These are phyloP conservation scores for Anomalospiza imberbis DNA, from an alignment of 2,797 vertebrate genomes.

Conservation along the genomic window DNA sequence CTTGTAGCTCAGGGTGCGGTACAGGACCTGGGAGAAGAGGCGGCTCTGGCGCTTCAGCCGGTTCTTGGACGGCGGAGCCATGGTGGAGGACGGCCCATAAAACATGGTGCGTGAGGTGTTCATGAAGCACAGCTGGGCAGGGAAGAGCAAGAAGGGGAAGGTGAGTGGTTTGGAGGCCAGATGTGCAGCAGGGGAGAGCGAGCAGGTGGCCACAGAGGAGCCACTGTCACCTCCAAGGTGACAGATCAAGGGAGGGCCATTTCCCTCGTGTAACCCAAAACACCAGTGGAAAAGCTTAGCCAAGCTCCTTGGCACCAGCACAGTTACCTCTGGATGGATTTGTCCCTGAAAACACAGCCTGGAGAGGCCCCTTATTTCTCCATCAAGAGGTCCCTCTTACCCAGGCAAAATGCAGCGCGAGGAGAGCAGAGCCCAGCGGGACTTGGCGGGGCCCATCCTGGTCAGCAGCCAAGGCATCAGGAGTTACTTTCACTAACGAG, in stretches of 20 bases:
- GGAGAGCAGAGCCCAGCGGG: background rate
- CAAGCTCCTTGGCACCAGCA: background rate
- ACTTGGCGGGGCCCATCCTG: background rate
- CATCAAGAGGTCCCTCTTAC: background rate
- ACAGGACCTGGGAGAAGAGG: constrained; percentile 87
- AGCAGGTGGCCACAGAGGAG: accelerated
- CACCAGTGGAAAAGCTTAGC: background rate
- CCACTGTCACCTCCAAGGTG: background rate
- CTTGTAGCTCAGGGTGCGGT: constrained; percentile 91
- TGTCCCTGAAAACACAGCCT: background rate
- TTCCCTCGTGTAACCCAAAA: background rate
- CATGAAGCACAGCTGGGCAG: constrained; percentile 20
- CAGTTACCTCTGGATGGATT: background rate
- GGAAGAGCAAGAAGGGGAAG: background rate
- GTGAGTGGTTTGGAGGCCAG: background rate
- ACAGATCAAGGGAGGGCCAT: accelerated
- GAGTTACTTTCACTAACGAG: constrained; percentile 45
- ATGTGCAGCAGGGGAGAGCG: background rate
- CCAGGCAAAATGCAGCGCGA: background rate
- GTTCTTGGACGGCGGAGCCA: constrained; percentile 91
- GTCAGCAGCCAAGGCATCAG: constrained; percentile 1
- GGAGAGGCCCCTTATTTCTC: background rate
- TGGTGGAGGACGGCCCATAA: constrained; percentile 88
- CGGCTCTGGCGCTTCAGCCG: constrained; percentile 91
- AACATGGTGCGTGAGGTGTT: constrained; percentile 80